Base-by-base conservation (phyloP, 2,888 invertebrate genomes). In the Andrena fulva region DNA sequence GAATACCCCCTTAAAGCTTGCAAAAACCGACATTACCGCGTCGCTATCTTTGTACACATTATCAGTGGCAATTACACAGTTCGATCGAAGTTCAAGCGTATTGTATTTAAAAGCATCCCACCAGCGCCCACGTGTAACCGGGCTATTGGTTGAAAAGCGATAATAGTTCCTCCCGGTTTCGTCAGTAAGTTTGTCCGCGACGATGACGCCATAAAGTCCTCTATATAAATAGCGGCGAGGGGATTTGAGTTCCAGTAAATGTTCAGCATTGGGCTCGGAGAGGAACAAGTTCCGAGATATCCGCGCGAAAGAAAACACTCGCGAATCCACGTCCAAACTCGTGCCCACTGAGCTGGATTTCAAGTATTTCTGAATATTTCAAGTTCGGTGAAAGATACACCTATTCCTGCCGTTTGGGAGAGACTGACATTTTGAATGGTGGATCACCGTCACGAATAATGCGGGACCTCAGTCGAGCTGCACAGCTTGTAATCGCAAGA, bases 161-260 rank as follows among this genome's bases (percentile, higher is more conserved):
- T 77, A 77, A 77, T 64, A 59, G 16, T 42, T 42, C 31, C 31
- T 8, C 7, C 8, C 33, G 20, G n/a, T 62, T 31, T 2, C n/a
- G 8, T 42, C 8, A 24, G 7, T 50, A 33, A 48, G 10, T 56
- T 70, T n/a, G 12, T 42, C 27, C 42, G 8, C 6, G 12, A 20
- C 2, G 35, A 31, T 56, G 54, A 64, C 56, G 56, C 2, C 54
- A 5, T 64, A 1, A 16, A 42, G 42, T 27, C 8, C 10, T 6
- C 2, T 20, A 20, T 76, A 76, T 77, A 77, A 77, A 77, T 71
- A 50, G 48, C n/a, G 5, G 64, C 1, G 33, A n/a, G 56, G 20
- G 33, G 20, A 20, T 20, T 20, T 7, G 4, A 42, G 62, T 7
- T 69, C 20, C 27, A 56, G 56, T 56, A 1, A 10, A 24, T 24